These are phyloP conservation scores for Lepetodrilus schrolli DNA, from an alignment of 2,888 invertebrate species.

Conservation along the genomic window DNA sequence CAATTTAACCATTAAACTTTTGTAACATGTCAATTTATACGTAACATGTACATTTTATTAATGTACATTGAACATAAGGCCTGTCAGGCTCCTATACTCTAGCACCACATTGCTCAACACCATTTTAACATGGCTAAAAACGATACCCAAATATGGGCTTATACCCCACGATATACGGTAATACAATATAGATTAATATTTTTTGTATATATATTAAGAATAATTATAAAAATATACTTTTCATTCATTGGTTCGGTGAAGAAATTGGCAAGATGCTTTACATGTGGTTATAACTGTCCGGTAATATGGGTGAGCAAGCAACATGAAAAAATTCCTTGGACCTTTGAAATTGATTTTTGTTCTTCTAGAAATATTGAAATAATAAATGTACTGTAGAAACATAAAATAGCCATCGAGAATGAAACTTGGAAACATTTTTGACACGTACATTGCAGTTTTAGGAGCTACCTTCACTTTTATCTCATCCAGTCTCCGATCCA, in stretches of 20 bases:
- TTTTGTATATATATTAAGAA: not conserved
- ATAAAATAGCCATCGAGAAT: not conserved
- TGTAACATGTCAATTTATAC: too few relatives aligned
- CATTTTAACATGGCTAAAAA: too few relatives aligned
- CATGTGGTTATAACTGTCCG: too few relatives aligned
- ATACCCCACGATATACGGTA: too few relatives aligned
- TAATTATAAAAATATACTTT: not conserved
- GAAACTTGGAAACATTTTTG: not conserved
- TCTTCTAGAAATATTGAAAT: not conserved
- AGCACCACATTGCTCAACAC: too few relatives aligned
- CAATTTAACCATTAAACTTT: too few relatives aligned
- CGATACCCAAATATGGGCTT: too few relatives aligned
- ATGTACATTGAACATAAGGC: too few relatives aligned
- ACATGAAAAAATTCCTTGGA: not conserved
- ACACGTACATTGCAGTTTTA: conserved; percentile 13
- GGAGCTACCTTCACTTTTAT: conserved; percentile 35
- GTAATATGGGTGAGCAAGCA: not conserved
- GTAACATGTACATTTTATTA: too few relatives aligned
- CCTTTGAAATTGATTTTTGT: not conserved
- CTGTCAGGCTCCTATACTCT: too few relatives aligned
- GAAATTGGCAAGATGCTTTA: too few relatives aligned
- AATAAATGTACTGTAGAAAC: not conserved
- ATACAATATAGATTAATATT: not conserved
- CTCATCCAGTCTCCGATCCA: conserved; percentile 43
- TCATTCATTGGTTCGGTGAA: not conserved